A percentile compares a stretch with the other conserved stretches of the same genome.
phyloP scores from a whole-genome alignment of 2,113 vertebrate species.

The Phyllostomus discolor region DNA sequence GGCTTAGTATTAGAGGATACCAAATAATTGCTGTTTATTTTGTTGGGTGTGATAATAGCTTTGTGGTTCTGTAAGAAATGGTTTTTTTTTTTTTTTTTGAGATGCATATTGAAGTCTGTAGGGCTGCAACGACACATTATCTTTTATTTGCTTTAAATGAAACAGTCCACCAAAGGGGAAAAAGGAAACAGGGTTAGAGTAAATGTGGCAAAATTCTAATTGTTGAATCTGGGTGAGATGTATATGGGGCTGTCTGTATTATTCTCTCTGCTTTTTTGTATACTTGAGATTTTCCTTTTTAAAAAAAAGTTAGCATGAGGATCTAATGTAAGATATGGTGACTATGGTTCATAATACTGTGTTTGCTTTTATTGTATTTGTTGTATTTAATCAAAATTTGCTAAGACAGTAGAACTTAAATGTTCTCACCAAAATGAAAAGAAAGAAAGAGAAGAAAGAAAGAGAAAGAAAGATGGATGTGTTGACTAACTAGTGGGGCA shows the following conservation, averaged over 20 bases:
- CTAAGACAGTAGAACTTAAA: not conserved
- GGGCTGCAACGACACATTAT: not conserved
- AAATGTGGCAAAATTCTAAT: not conserved
- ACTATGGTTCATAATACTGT: not conserved
- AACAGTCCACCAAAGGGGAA: not conserved
- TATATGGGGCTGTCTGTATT: not conserved
- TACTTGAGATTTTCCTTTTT: not conserved
- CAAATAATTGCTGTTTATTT: not conserved
- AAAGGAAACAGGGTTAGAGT: not conserved
- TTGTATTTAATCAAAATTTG: not conserved
- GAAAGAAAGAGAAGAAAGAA: not conserved
- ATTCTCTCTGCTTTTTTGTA: not conserved
- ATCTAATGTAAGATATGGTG: not conserved
- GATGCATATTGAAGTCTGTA: not conserved
- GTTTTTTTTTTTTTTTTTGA: not conserved
- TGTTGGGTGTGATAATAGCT: not conserved
- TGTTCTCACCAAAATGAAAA: not conserved
- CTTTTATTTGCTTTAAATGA: slow-evolving; percentile 37
- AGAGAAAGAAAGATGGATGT: not conserved
- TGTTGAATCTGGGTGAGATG: not conserved
- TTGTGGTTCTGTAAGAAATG: not conserved
- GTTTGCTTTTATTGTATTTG: not conserved
- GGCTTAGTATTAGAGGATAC: not conserved
- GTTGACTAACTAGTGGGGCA: not conserved
- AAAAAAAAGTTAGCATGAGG: not conserved